A percentile compares a stretch with the other conserved stretches of the same genome.
phyloP scores from a whole-genome alignment of 1,140 invertebrate genomes.

The Bradysia coprophila region DNA sequence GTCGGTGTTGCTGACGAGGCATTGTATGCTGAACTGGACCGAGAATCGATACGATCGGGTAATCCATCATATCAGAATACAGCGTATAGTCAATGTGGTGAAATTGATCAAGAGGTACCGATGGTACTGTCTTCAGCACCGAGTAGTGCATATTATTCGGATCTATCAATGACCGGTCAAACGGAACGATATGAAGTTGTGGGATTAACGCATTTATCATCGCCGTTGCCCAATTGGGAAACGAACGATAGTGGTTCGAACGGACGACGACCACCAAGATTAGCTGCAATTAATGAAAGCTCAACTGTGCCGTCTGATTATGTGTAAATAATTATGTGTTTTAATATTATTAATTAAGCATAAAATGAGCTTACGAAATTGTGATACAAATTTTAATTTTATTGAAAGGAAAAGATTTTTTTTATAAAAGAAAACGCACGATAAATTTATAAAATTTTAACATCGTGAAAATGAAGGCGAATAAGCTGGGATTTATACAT shows the following conservation, averaged over 20 bases:
- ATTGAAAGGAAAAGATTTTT: too few species aligned
- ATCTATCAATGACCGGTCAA: conserved; percentile 30
- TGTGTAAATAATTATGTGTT: too few species aligned
- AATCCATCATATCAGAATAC: conserved; percentile 50
- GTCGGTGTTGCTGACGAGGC: conserved; percentile 30
- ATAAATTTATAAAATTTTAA: too few species aligned
- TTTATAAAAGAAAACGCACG: too few species aligned
- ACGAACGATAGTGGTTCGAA: conserved; percentile 10
- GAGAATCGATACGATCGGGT: conserved; percentile 26
- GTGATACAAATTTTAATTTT: too few species aligned
- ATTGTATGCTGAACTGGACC: conserved; percentile 44
- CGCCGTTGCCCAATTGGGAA: conserved; percentile 22
- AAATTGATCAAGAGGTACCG: conserved; percentile 40
- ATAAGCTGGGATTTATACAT: too few species aligned
- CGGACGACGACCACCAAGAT: conserved; percentile 23
- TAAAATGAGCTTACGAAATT: too few species aligned
- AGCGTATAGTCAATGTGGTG: conserved; percentile 38
- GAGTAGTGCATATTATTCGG: conserved; percentile 50
- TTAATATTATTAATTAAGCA: too few species aligned
- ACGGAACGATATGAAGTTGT: conserved; percentile 34
- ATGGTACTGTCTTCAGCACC: conserved; percentile 41
- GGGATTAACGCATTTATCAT: conserved; percentile 24
- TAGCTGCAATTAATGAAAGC: conserved; percentile 44
- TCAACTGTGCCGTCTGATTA: conserved; percentile 37
- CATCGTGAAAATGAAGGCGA: too few species aligned